A percentile compares a stretch with the other conserved stretches of the same genome.
These are phyloP conservation scores for Trematocara nigrifrons DNA, from an alignment of 2,113 vertebrate genomes.

Conservation along the genomic window DNA sequence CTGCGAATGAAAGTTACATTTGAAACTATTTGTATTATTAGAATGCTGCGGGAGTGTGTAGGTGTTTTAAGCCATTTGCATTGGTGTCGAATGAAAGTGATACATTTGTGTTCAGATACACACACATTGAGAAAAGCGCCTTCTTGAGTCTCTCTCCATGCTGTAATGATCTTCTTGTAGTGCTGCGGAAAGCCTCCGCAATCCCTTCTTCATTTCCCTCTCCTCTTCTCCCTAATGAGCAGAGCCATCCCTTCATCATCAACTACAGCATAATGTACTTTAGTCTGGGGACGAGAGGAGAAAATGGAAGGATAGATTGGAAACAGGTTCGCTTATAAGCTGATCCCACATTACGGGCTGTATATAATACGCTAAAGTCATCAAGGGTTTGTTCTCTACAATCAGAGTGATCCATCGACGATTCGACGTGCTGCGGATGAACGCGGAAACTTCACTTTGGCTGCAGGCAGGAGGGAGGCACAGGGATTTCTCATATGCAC, in stretches of 20 bases:
- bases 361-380: constrained; percentile 10
- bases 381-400: constrained; percentile 8
- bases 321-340: constrained; percentile 38
- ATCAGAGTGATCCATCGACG: constrained; percentile 26
- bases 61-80: constrained; percentile 7
- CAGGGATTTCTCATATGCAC: neutral
- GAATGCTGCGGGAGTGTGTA: neutral
- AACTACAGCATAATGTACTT: constrained; percentile 23
- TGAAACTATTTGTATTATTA: constrained; percentile 18
- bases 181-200: neutral
- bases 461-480: neutral
- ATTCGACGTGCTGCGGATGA: neutral
- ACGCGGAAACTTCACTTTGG: neutral
- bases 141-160: neutral
- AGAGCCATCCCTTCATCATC: constrained; percentile 31
- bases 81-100: neutral
- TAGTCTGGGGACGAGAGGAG: constrained; percentile 13
- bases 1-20: neutral
- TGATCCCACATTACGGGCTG: constrained; percentile 27
- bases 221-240: constrained; percentile 44
- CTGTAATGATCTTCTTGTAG: constrained; percentile 28
- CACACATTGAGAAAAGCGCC: neutral
- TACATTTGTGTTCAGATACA: neutral
- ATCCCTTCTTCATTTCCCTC: constrained; percentile 35
- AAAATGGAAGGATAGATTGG: constrained; percentile 44